Conservation (phyloP, 2,888 invertebrate species). For the Tenodera sinensis region DNA sequence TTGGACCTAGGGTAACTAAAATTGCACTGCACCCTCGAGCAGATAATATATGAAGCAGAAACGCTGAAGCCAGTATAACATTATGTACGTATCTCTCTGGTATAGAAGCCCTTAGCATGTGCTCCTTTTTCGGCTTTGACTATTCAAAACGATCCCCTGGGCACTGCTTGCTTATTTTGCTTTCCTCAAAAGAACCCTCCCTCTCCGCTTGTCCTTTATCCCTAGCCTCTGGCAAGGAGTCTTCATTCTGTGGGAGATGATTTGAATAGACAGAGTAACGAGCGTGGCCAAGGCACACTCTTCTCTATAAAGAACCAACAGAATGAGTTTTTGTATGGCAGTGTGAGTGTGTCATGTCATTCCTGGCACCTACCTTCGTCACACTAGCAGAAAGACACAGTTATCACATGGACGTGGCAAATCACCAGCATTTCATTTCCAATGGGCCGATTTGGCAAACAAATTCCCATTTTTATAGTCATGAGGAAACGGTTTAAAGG, state of each 20-base stretch:
- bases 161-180: not conserved
- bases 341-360: not conserved
- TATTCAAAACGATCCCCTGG: not conserved
- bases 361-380: too few relatives aligned
- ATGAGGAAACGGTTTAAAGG: too few relatives aligned
- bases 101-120: not conserved
- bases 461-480: too few relatives aligned
- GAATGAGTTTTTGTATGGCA: not conserved
- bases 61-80: not conserved
- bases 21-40: not conserved
- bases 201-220: not conserved
- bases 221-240: not conserved
- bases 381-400: too few relatives aligned
- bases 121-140: not conserved
- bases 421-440: too few relatives aligned
- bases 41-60: not conserved
- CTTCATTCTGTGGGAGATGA: not conserved
- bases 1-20: not conserved
- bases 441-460: too few relatives aligned
- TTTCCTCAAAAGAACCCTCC: not conserved
- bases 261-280: not conserved
- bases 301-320: not conserved
- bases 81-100: not conserved
- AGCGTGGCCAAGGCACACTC: not conserved
- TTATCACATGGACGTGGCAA: too few relatives aligned